Conservation (phyloP, 2,888 invertebrate species). For the Terebella lapidaria region DNA sequence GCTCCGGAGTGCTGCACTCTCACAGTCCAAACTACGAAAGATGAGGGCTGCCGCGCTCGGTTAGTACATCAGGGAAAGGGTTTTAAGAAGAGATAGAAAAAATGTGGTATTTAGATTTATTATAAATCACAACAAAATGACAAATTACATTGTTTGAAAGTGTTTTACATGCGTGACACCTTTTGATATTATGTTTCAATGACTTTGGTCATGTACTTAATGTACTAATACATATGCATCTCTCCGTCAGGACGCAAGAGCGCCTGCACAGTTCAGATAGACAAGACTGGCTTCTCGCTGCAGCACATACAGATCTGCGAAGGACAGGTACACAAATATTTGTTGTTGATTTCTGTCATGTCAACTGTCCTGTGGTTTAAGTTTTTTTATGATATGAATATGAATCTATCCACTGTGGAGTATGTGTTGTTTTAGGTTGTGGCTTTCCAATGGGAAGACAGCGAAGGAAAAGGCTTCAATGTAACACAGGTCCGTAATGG, state of each 20-base stretch:
- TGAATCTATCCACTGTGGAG: not conserved
- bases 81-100: too few species aligned
- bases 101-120: not conserved
- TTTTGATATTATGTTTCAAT: too few species aligned
- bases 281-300: slow-evolving; percentile 41
- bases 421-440: slow-evolving; percentile 21
- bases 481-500: slow-evolving; percentile 26
- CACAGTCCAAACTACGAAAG: slow-evolving; percentile 15
- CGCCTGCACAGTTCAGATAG: slow-evolving; percentile 32
- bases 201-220: too few species aligned
- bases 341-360: slow-evolving; percentile 15
- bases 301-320: slow-evolving; percentile 45
- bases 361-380: not conserved
- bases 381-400: not conserved
- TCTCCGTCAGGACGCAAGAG: slow-evolving; percentile 28
- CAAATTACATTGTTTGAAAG: not conserved
- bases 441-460: slow-evolving; percentile 28
- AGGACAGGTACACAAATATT: slow-evolving; percentile 43
- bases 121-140: not conserved
- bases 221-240: too few species aligned
- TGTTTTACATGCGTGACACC: not conserved
- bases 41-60: slow-evolving; percentile 26
- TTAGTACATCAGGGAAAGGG: too few species aligned
- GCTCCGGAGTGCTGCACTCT: slow-evolving; percentile 26
- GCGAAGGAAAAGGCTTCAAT: slow-evolving; percentile 27